phyloP scores from a whole-genome alignment of 2,888 invertebrate genomes.

The Yponomeuta cagnagella region DNA sequence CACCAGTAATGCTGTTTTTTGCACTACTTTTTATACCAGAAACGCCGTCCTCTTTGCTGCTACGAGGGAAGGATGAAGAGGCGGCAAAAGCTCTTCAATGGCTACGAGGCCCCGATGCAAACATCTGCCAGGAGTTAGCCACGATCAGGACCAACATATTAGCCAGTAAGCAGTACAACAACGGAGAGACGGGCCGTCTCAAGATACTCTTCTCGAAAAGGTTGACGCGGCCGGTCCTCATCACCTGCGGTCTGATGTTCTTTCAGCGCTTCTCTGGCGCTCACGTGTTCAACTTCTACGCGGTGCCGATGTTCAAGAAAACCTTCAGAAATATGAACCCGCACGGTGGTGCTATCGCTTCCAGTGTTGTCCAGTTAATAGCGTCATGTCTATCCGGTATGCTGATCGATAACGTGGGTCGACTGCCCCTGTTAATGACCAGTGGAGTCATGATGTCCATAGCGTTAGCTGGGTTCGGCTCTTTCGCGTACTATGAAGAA shows the following conservation, averaged over 20 bases:
- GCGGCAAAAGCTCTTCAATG: slow-evolving; percentile 85
- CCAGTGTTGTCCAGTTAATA: slow-evolving; percentile 87
- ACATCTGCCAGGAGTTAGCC: slow-evolving; percentile 83
- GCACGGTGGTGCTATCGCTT: slow-evolving; percentile 87
- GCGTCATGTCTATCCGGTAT: slow-evolving; percentile 88
- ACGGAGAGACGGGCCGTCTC: slow-evolving; percentile 48
- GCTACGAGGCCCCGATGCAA: slow-evolving; percentile 85
- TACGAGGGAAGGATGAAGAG: slow-evolving; percentile 84
- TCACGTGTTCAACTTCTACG: slow-evolving; percentile 88
- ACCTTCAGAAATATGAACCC: slow-evolving; percentile 88
- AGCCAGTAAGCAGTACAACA: slow-evolving; percentile 59
- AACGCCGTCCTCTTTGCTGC: slow-evolving; percentile 88
- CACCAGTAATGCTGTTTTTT: slow-evolving; percentile 84
- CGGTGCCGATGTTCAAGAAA: slow-evolving; percentile 89
- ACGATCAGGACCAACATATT: slow-evolving; percentile 82
- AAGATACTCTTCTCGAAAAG: slow-evolving; percentile 59
- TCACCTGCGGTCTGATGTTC: slow-evolving; percentile 91
- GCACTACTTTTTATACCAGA: slow-evolving; percentile 89
- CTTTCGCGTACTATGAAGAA: slow-evolving; percentile 87
- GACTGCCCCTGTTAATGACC: slow-evolving; percentile 87
- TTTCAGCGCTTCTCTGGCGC: slow-evolving; percentile 91
- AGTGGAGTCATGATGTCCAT: slow-evolving; percentile 90
- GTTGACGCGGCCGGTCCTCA: slow-evolving; percentile 81
- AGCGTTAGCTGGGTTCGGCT: slow-evolving; percentile 88
- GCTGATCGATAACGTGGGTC: slow-evolving; percentile 89